A percentile compares a stretch with the other conserved stretches of the same genome.
phyloP scores from a whole-genome alignment of 92 coral and sea anemone genomes.

The Porites evermanni region DNA sequence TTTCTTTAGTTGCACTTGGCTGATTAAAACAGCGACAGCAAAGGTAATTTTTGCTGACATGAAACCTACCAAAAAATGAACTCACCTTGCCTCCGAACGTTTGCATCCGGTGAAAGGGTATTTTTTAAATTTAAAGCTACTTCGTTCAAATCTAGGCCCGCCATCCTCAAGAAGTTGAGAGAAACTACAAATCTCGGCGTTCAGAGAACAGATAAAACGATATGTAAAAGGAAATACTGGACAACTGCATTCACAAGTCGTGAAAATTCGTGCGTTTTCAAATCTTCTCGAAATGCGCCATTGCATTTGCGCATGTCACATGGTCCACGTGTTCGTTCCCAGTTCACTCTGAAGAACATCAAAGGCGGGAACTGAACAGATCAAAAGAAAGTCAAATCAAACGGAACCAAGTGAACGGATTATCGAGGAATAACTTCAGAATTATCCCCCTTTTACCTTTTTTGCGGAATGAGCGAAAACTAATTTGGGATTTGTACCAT shows the following conservation, averaged over 20 bases:
- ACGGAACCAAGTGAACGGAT: too few species aligned
- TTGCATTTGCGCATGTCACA: conserved; percentile 40
- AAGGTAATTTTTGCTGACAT: background rate
- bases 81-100: conserved; percentile 87
- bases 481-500: too few species aligned
- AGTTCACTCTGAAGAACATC: background rate
- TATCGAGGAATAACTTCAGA: too few species aligned
- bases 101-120: conserved; percentile 83
- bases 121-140: conserved; percentile 79
- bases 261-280: conserved; percentile 23
- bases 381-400: too few species aligned
- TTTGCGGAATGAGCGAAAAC: too few species aligned
- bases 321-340: conserved; percentile 17
- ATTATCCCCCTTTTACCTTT: too few species aligned
- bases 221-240: background rate
- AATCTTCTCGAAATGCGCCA: conserved; percentile 52
- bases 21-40: background rate
- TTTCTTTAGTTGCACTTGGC: background rate
- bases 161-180: conserved; percentile 9
- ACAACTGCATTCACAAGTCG: background rate
- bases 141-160: conserved; percentile 63
- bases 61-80: background rate
- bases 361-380: background rate
- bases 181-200: background rate
- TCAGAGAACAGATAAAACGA: background rate